phyloP scores from a whole-genome alignment of 2,888 invertebrate genomes.

The Acrobasis suavella region DNA sequence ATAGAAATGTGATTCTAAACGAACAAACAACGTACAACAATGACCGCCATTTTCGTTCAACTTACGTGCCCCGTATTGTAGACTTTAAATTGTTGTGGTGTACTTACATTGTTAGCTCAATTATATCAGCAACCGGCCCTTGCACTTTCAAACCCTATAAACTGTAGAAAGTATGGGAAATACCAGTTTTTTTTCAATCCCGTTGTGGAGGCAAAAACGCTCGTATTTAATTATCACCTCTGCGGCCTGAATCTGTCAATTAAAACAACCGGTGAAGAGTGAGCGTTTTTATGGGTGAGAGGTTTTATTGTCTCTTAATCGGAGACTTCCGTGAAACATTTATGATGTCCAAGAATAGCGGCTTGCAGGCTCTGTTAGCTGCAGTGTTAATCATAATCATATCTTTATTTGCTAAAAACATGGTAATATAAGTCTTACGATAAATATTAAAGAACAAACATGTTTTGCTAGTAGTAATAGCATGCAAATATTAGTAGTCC shows the following conservation, averaged over 20 bases:
- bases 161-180: slow-evolving; percentile 15
- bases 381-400: too few species aligned
- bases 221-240: slow-evolving; percentile 13
- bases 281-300: slow-evolving; percentile 1
- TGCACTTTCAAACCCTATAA: slow-evolving; percentile 2
- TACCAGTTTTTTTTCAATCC: slow-evolving; percentile 16
- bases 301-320: background rate
- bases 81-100: too few species aligned
- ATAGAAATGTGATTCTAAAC: too few species aligned
- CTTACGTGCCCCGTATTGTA: too few species aligned
- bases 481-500: too few species aligned
- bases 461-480: too few species aligned
- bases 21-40: too few species aligned
- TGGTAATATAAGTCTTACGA: too few species aligned
- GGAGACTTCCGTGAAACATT: background rate
- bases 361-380: background rate
- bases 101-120: too few species aligned
- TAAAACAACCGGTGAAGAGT: slow-evolving; percentile 10
- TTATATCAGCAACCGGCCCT: background rate
- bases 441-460: too few species aligned
- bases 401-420: too few species aligned
- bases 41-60: too few species aligned
- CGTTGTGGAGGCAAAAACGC: slow-evolving; percentile 7
- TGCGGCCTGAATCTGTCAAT: slow-evolving; percentile 13
- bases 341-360: background rate